A percentile compares a stretch with the other conserved stretches of the same genome.
Conservation (phyloP, 2,113 vertebrate genomes). For the Xenotilapia leptura region DNA sequence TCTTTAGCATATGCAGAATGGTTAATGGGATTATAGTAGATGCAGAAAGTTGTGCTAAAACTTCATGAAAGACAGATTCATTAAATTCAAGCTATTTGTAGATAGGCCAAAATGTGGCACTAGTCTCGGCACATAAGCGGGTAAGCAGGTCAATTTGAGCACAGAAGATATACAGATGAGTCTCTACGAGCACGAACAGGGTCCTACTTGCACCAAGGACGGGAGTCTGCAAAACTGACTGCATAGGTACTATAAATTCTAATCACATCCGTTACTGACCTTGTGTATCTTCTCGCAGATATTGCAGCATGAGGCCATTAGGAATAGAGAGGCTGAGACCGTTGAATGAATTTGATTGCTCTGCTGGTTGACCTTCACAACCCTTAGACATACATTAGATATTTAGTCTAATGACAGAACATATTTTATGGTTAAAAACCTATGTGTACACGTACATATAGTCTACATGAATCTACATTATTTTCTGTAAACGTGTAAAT, state of each 20-base stretch:
- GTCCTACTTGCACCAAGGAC: neutral
- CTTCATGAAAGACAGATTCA: neutral
- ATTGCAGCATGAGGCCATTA: conserved; percentile 79
- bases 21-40: neutral
- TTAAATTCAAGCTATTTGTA: neutral
- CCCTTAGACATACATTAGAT: neutral
- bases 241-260: neutral
- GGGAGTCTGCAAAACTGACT: neutral
- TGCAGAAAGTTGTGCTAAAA: neutral
- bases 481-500: neutral
- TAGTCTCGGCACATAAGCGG: neutral
- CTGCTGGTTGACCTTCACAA: neutral
- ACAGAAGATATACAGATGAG: neutral
- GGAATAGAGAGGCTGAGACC: conserved; percentile 80
- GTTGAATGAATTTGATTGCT: conserved; percentile 48
- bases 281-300: conserved; percentile 66
- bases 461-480: neutral
- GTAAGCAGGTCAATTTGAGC: neutral
- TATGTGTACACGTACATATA: neutral
- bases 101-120: neutral
- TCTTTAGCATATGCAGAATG: neutral
- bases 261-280: conserved; percentile 1
- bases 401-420: neutral
- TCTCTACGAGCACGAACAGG: neutral
- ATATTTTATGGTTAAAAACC: neutral